Evolutionary conservation across 2,888 invertebrate genomes (phyloP), one percentile per base, ranked within the genome.

Genomic region (Tanaodytes sp.): DNA sequence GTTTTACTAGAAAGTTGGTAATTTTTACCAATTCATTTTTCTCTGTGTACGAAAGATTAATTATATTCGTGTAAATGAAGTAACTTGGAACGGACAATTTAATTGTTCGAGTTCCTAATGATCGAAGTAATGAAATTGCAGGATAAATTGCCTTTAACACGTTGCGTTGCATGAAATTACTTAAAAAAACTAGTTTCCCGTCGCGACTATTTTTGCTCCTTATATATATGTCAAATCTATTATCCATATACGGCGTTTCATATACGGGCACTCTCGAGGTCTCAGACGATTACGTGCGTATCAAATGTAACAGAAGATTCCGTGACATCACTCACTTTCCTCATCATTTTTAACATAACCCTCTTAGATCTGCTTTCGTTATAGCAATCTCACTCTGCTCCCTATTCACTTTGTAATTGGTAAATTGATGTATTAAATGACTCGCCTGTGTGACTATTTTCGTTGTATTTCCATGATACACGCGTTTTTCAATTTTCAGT

Each of bases 301-400:
- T 37, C 12, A 48, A 54, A 49, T 55, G 48, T 36, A 40, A 33
- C 5, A 49, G 46, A 45, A 54, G 18, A 57, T 61, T 61, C 52
- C 40, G 58, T 66, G 55, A 67, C 67, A 55, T 61, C 67, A 45
- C 45, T 61, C 61, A 67, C 61, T 67, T 61, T 61, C 59, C 55
- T 61, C 42, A 30, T 67, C 55, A 55, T 54, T 67, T 67, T 67
- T 39, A 67, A 31, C 67, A 37, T 61, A 61, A 61, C 49, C 55
- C 49, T 61, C 65, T 66, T 48, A 46, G 48, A 52, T 48, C 48
- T 59, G 54, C 66, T 59, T 66, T 66, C 42, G 48, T 66, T 59
- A n/a, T n/a, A 27, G 42, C 48, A 54, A 61, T 66, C 59, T 48
- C 42, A 14, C 58, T 33, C 14, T 20, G 45, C 59, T 59, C 65